Evolutionary conservation across 2,797 vertebrate genomes (phyloP).

Genomic region (Pseudomugil tenellus): DNA sequence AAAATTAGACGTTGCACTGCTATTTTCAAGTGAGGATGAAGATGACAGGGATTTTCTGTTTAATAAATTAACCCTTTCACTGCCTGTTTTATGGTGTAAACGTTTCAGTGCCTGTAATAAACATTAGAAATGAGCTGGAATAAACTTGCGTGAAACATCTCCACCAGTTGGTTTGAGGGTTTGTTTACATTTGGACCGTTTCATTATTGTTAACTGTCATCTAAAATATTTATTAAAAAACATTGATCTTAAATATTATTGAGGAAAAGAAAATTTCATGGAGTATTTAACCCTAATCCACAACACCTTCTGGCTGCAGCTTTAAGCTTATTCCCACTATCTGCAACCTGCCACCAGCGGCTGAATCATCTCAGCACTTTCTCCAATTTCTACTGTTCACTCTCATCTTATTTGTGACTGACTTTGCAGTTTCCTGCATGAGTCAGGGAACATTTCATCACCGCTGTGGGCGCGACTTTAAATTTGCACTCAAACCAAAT

Average conservation of each 20-base stretch:
- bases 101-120: too few species aligned
- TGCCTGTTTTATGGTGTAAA: too few species aligned
- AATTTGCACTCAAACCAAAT: slow-evolving; percentile 63
- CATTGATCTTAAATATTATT: not conserved
- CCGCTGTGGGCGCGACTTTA: slow-evolving; percentile 30
- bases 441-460: slow-evolving; percentile 57
- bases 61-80: not conserved
- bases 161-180: too few species aligned
- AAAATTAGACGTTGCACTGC: not conserved
- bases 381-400: slow-evolving; percentile 42
- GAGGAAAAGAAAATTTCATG: not conserved
- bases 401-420: slow-evolving; percentile 50
- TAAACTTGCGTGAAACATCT: too few species aligned
- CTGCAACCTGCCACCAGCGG: slow-evolving; percentile 43
- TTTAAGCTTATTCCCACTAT: slow-evolving; percentile 69
- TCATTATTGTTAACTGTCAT: not conserved
- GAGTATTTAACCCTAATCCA: slow-evolving; percentile 79
- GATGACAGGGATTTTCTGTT: not conserved
- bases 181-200: not conserved
- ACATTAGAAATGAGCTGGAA: too few species aligned
- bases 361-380: slow-evolving; percentile 62
- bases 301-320: slow-evolving; percentile 66
- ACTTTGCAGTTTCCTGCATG: slow-evolving; percentile 65
- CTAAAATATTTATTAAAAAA: too few species aligned
- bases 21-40: not conserved